Evolutionary conservation across 2,888 invertebrate genomes (phyloP).

Genomic region (Icerya purchasi): DNA sequence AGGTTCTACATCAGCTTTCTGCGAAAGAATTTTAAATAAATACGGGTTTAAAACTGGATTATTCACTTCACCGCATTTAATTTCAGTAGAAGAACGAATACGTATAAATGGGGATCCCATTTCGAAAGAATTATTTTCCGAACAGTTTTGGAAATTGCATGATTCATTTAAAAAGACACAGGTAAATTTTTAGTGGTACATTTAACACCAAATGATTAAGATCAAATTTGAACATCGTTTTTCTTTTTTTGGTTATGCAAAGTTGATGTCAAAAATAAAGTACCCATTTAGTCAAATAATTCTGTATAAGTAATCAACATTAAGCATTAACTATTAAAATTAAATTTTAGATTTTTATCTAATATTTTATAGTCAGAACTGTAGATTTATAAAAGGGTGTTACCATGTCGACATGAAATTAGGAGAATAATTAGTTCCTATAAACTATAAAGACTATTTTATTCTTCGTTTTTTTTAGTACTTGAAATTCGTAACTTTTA

Average conservation of each 20-base stretch:
- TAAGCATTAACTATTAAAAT: no score
- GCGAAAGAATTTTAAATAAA: constrained; percentile 65
- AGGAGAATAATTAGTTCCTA: no score
- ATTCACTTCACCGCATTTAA: constrained; percentile 86
- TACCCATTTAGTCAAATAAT: no score
- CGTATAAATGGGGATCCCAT: constrained; percentile 66
- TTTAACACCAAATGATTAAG: background rate
- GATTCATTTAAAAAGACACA: constrained; percentile 32
- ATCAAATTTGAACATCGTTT: background rate
- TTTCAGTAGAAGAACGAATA: constrained; percentile 78
- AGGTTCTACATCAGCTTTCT: constrained; percentile 83
- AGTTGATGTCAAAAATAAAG: no score
- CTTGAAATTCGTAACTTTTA: no score
- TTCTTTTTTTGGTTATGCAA: background rate
- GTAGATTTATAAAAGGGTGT: no score
- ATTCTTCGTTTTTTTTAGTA: no score
- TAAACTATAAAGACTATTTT: no score
- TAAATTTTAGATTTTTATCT: no score
- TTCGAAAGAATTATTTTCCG: constrained; percentile 44
- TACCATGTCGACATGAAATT: no score
- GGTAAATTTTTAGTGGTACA: constrained; percentile 22
- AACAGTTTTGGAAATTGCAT: constrained; percentile 65
- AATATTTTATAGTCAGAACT: no score
- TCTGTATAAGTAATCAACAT: no score
- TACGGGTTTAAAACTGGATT: constrained; percentile 79